Percentiles rank a stretch among this genome's conserved stretches.
Conservation (phyloP, 2,888 invertebrate genomes). For the Abrostola tripartita region DNA sequence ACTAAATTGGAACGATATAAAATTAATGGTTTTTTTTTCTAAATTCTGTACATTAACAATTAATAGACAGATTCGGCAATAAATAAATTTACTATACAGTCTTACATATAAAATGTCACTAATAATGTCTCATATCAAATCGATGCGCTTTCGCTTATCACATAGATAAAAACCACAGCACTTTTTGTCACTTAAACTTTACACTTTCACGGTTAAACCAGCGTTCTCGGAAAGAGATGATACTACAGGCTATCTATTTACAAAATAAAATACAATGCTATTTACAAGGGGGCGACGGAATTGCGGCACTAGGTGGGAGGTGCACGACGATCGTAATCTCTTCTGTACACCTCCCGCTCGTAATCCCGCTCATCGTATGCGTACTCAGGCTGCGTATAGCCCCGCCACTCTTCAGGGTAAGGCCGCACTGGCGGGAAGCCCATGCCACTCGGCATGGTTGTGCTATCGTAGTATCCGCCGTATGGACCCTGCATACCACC, state of each 20-base stretch:
- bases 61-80: conserved; percentile 81
- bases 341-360: conserved; percentile 88
- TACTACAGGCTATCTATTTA: conserved; percentile 76
- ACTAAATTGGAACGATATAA: conserved; percentile 82
- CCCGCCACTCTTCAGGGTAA: conserved; percentile 86
- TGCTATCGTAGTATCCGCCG: conserved; percentile 79
- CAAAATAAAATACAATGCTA: conserved; percentile 74
- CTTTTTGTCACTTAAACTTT: conserved; percentile 86
- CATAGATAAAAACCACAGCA: conserved; percentile 87
- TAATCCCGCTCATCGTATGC: conserved; percentile 87
- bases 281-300: conserved; percentile 69
- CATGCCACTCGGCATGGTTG: conserved; percentile 84
- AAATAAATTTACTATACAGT: conserved; percentile 87
- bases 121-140: conserved; percentile 71
- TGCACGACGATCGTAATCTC: conserved; percentile 90
- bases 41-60: conserved; percentile 83
- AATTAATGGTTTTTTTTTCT: conserved; percentile 77
- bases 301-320: conserved; percentile 83
- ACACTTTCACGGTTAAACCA: conserved; percentile 75
- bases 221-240: conserved; percentile 73
- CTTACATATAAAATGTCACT: conserved; percentile 82
- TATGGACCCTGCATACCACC: conserved; percentile 82
- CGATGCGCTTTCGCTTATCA: conserved; percentile 84
- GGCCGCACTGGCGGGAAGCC: conserved; percentile 82
- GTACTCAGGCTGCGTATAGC: conserved; percentile 85